phyloP scores from a whole-genome alignment of 2,888 invertebrate genomes.

The Phaedon cochleariae region DNA sequence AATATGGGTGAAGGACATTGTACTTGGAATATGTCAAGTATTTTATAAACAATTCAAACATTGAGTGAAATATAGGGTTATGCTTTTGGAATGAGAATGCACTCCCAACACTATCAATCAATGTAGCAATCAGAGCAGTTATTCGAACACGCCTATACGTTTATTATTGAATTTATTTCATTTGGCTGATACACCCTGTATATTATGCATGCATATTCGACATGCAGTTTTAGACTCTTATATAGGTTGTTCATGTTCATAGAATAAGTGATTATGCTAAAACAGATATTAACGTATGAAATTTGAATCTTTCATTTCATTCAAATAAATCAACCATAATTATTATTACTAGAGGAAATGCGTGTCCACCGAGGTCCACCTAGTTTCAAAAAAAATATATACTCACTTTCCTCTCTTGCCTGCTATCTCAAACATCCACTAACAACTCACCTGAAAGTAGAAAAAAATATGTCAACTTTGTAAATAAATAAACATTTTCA shows the following conservation, averaged over 20 bases:
- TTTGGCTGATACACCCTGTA: no score
- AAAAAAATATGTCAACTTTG: neutral
- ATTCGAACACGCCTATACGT: no score
- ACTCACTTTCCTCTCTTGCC: neutral
- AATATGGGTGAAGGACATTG: no score
- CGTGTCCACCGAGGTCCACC: neutral
- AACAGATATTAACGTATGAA: neutral
- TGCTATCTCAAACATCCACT: neutral
- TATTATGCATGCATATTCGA: neutral
- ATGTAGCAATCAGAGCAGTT: no score
- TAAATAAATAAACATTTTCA: no score
- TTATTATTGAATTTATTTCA: no score
- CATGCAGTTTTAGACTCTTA: neutral
- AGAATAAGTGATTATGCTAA: neutral
- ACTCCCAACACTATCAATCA: no score
- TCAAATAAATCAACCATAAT: neutral
- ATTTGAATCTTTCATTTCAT: neutral
- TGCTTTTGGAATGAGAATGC: no score
- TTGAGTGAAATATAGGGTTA: no score
- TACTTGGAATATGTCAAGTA: no score
- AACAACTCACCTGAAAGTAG: slow-evolving; percentile 16
- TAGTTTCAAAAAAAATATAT: neutral
- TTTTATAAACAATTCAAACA: no score
- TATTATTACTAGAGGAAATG: neutral
- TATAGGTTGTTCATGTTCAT: neutral